Percentiles rank a stretch among this genome's conserved stretches.
Evolutionary conservation across 2,888 invertebrate species (phyloP).

Genomic region (Tachina grossa): DNA sequence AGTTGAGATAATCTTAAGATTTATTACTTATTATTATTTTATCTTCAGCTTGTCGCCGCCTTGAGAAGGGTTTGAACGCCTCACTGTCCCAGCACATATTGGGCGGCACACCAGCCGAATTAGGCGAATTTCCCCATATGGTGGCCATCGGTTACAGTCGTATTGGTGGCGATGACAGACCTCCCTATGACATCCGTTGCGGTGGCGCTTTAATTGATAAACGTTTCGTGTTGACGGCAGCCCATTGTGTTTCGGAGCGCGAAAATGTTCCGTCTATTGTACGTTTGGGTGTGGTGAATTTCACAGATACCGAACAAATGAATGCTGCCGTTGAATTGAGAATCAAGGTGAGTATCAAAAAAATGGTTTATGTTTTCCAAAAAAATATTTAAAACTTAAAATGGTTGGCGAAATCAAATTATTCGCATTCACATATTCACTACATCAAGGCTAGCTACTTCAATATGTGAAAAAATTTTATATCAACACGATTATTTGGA

Average conservation of each 20-base stretch:
- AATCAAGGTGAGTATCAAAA: slow-evolving; percentile 73
- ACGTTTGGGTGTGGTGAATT: slow-evolving; percentile 78
- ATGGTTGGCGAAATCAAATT: no score
- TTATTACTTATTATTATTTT: no score
- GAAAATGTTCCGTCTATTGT: slow-evolving; percentile 74
- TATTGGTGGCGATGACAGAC: slow-evolving; percentile 68
- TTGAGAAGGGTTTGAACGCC: slow-evolving; percentile 47
- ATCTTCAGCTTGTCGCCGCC: slow-evolving; percentile 69
- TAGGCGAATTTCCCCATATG: slow-evolving; percentile 80
- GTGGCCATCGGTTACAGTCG: slow-evolving; percentile 76
- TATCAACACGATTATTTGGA: no score
- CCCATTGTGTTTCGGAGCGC: slow-evolving; percentile 77
- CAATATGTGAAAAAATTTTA: no score
- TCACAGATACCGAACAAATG: slow-evolving; percentile 66
- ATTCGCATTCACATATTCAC: no score
- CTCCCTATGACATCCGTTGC: slow-evolving; percentile 73
- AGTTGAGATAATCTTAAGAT: not conserved
- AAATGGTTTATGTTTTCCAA: no score
- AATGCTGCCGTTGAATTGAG: slow-evolving; percentile 68
- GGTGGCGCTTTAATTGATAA: slow-evolving; percentile 78
- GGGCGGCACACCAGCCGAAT: slow-evolving; percentile 75
- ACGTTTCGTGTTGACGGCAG: slow-evolving; percentile 79
- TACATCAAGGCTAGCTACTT: no score
- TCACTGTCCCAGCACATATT: slow-evolving; percentile 76
- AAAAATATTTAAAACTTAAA: no score